These are phyloP conservation scores for Danio kyathit DNA, from an alignment of 2,797 vertebrate genomes.

Conservation along the genomic window DNA sequence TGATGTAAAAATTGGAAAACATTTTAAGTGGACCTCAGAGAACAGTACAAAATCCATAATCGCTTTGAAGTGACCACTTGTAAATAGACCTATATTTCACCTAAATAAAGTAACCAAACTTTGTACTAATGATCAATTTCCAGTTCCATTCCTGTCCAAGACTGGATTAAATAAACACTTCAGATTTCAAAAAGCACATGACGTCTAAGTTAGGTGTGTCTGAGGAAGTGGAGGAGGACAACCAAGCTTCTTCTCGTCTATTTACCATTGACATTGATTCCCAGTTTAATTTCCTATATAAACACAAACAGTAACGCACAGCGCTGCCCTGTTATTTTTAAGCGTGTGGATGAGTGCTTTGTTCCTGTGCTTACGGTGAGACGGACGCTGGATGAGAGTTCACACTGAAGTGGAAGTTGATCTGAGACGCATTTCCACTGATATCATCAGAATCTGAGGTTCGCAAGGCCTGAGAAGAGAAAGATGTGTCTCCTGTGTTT, in stretches of 20 bases:
- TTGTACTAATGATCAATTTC: not conserved
- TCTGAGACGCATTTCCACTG: not conserved
- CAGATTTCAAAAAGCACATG: conserved; percentile 36
- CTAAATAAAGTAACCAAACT: not conserved
- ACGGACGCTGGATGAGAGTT: not conserved
- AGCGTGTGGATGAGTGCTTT: conserved; percentile 67
- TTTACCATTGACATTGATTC: conserved; percentile 61
- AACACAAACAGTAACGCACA: not conserved
- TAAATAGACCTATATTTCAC: not conserved
- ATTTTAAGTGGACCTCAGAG: no score
- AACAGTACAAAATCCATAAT: no score
- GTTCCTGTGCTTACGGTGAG: conserved; percentile 68
- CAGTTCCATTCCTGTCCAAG: not conserved
- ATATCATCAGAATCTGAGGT: not conserved
- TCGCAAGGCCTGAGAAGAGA: not conserved
- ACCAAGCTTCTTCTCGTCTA: conserved; percentile 61
- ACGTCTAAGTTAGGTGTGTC: conserved; percentile 38
- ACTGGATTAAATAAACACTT: conserved; percentile 40
- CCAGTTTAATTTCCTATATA: conserved; percentile 56
- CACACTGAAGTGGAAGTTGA: conserved; percentile 10
- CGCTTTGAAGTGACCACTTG: not conserved
- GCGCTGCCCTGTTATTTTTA: conserved; percentile 66
- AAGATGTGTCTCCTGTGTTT: not conserved
- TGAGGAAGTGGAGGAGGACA: conserved; percentile 74
- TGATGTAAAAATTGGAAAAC: no score